Evolutionary conservation across 2,797 vertebrate genomes (phyloP).

Genomic region (Diplodus sargus): DNA sequence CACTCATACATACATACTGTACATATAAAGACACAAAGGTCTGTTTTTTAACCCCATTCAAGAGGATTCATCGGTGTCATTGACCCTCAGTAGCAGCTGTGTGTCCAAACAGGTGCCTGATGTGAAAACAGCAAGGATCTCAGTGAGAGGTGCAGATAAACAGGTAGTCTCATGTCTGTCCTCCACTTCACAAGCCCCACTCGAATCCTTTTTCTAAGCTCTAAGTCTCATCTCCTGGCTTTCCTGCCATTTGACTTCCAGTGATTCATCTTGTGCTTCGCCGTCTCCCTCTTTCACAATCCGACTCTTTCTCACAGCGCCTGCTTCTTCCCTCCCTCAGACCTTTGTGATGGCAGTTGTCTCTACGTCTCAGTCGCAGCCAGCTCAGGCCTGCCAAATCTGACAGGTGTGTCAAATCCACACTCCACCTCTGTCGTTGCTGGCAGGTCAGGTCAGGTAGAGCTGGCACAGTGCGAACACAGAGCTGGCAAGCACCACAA

Average conservation of each 20-base stretch:
- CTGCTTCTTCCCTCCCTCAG: conserved; percentile 52
- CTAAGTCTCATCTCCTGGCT: conserved; percentile 63
- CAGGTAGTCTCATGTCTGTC: conserved; percentile 47
- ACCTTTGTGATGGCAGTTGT: conserved; percentile 69
- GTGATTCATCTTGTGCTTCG: conserved; percentile 60
- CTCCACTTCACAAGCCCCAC: conserved; percentile 51
- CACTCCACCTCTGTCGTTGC: conserved; percentile 71
- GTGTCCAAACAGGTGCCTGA: conserved; percentile 46
- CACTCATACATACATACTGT: conserved; percentile 21
- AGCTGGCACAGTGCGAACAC: conserved; percentile 59
- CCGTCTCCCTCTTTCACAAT: conserved; percentile 50
- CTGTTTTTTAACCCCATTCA: conserved; percentile 27
- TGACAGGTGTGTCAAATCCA: conserved; percentile 81
- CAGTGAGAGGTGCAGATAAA: conserved; percentile 54
- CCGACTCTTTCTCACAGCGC: conserved; percentile 45
- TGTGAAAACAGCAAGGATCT: conserved; percentile 53
- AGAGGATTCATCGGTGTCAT: conserved; percentile 32
- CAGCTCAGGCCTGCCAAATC: conserved; percentile 74
- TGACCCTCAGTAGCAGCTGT: conserved; percentile 47
- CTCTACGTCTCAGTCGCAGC: conserved; percentile 64
- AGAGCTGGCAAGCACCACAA: conserved; percentile 57
- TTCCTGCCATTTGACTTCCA: conserved; percentile 67
- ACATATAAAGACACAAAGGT: conserved; percentile 38
- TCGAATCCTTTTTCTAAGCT: conserved; percentile 46
- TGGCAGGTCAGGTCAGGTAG: conserved; percentile 76